Conservation (phyloP, 2,113 vertebrate genomes). For the Panthera tigris region DNA sequence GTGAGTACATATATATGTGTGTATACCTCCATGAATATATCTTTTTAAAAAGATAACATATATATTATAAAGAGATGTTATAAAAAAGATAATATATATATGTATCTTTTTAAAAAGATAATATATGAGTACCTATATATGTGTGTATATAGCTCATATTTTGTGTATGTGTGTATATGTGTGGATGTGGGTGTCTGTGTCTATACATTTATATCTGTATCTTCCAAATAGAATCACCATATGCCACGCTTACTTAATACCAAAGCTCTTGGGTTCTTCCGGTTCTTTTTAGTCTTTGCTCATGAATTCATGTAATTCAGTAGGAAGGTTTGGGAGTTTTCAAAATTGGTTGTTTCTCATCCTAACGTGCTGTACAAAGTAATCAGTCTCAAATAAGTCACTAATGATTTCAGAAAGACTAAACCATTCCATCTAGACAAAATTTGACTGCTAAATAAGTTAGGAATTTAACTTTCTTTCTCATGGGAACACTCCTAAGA, state of each 20-base stretch:
- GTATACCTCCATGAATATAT: neutral
- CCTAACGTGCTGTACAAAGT: neutral
- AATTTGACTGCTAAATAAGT: neutral
- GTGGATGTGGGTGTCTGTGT: neutral
- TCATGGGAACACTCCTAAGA: neutral
- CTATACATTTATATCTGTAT: neutral
- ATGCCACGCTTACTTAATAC: neutral
- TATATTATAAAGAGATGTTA: too few relatives aligned
- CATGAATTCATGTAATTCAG: neutral
- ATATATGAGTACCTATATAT: neutral
- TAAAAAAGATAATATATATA: too few relatives aligned
- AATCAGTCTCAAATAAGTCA: neutral
- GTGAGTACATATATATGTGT: neutral
- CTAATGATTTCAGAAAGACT: conserved; percentile 23
- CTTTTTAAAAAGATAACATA: too few relatives aligned
- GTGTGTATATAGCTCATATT: too few relatives aligned
- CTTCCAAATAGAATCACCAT: neutral
- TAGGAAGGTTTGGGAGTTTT: neutral
- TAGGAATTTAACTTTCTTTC: conserved; percentile 35
- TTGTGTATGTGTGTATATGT: neutral
- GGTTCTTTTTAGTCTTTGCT: neutral
- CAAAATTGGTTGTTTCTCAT: neutral
- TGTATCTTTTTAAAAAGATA: too few relatives aligned
- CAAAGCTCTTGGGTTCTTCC: neutral
- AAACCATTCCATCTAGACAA: neutral